Evolutionary conservation across 1,140 invertebrate species (phyloP), one percentile per base, ranked within the genome.

Genomic region (Lordiphosa stackelbergi): DNA sequence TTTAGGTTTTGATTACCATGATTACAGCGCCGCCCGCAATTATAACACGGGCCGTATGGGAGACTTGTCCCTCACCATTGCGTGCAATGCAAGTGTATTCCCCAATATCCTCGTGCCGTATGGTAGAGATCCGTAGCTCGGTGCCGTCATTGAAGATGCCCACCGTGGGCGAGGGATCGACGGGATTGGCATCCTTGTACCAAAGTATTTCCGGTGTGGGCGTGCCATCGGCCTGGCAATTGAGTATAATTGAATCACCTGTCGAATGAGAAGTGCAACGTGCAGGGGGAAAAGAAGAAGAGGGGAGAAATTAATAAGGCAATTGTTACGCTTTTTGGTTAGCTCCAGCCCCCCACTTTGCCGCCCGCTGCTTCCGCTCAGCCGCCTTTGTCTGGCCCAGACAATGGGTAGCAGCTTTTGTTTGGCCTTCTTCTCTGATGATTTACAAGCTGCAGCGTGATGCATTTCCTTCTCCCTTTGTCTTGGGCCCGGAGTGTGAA

Each of bases 61-160:
- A 96, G 61, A 97, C 95, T 88, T 96, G 95, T 22, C 97, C 97
- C 89, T 98, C 96, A 64, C 95, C 94, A 89, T 98, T 99, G 59
- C 94, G 91, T 62, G 96, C 96, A 71, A 96, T 95, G 90, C 97
- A 98, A 52, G 94, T 96, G 88, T 98, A 98, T 88, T 97, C 95
- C 11, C 96, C 97, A 66, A 98, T 97, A 87, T 98, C 96, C 74
- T 96, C 94, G 87, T 94, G 93, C 68, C 95, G 91, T 75, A 98
- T 94, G 86, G 94, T 96, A 63, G 93, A 93, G 86, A 99, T 97
- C 74, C 95, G 92, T 49, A 98, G 90, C 88, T 97, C 96, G 19
- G 95, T 96, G 64, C 95, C 95, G 88, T 96, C 94, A 89, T 96
- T 96, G 88, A 95, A 95, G 70, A 95, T 95, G 72, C 94, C 93